A percentile compares a stretch with the other conserved stretches of the same genome.
Evolutionary conservation across 2,113 vertebrate species (phyloP).

Genomic region (Pimephales promelas): DNA sequence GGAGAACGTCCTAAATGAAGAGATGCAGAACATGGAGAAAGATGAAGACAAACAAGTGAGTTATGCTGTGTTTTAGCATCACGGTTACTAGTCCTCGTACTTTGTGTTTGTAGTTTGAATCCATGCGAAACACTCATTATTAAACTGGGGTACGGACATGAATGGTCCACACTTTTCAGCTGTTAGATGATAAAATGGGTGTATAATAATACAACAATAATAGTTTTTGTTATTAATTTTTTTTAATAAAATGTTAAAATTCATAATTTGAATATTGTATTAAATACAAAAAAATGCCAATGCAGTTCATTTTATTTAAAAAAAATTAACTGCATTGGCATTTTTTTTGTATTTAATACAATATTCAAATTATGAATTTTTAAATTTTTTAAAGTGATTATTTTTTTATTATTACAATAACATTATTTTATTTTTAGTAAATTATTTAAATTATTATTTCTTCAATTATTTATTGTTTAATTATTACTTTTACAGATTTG

Average conservation of each 20-base stretch:
- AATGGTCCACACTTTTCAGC: no score
- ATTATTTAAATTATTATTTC: neutral
- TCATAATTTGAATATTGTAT: no score
- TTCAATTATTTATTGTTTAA: neutral
- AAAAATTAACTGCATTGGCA: no score
- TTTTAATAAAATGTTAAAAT: no score
- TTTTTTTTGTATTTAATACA: no score
- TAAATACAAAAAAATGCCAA: no score
- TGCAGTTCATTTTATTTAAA: no score
- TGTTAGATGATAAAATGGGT: no score
- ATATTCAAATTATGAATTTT: neutral
- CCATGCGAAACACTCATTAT: neutral
- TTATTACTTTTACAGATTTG: no score
- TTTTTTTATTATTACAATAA: neutral
- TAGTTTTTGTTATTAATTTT: neutral
- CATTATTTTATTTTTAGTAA: no score
- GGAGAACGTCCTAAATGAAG: neutral
- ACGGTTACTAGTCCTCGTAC: neutral
- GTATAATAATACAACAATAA: no score
- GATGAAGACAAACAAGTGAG: slow-evolving; percentile 25
- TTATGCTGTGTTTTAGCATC: neutral
- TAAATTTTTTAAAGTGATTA: neutral
- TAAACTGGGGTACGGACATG: neutral
- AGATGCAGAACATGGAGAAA: slow-evolving; percentile 19
- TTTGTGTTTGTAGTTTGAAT: neutral